Percentiles rank a stretch among this genome's conserved stretches.
Conservation (phyloP, 2,888 invertebrate species). For the Macaria notata region DNA sequence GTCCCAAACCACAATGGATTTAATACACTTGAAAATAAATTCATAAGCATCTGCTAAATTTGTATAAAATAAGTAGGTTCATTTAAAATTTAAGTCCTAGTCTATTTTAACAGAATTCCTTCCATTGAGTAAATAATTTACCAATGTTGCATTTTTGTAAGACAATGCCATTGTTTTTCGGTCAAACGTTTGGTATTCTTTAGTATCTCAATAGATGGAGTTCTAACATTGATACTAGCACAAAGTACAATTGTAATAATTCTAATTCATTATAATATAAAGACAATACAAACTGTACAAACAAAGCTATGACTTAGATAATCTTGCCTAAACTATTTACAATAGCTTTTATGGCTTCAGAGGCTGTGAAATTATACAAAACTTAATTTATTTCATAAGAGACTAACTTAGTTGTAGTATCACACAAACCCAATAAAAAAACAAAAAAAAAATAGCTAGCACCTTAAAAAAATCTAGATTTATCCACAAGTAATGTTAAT, state of each 20-base stretch:
- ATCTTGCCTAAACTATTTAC: constrained; percentile 35
- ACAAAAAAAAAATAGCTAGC: constrained; percentile 22
- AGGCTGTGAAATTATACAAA: constrained; percentile 29
- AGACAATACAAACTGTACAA: constrained; percentile 23
- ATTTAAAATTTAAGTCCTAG: background rate
- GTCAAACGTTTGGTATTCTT: too few relatives aligned
- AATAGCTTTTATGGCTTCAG: constrained; percentile 29
- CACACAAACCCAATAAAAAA: constrained; percentile 22
- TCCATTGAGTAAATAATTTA: too few relatives aligned
- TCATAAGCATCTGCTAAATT: constrained; percentile 10
- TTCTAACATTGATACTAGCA: too few relatives aligned
- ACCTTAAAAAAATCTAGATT: constrained; percentile 21
- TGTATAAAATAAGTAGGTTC: background rate
- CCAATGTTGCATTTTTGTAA: too few relatives aligned
- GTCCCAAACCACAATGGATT: constrained; percentile 53
- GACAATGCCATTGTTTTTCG: too few relatives aligned
- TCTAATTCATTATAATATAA: constrained; percentile 11
- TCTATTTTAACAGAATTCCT: too few relatives aligned
- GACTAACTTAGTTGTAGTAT: constrained; percentile 15
- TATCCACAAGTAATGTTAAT: constrained; percentile 11
- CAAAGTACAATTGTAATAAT: too few relatives aligned
- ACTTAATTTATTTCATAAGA: constrained; percentile 12
- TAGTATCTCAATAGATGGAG: too few relatives aligned
- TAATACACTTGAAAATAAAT: constrained; percentile 18
- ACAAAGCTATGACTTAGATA: constrained; percentile 27